phyloP scores from a whole-genome alignment of 2,113 vertebrate species.

The Echinops telfairi region DNA sequence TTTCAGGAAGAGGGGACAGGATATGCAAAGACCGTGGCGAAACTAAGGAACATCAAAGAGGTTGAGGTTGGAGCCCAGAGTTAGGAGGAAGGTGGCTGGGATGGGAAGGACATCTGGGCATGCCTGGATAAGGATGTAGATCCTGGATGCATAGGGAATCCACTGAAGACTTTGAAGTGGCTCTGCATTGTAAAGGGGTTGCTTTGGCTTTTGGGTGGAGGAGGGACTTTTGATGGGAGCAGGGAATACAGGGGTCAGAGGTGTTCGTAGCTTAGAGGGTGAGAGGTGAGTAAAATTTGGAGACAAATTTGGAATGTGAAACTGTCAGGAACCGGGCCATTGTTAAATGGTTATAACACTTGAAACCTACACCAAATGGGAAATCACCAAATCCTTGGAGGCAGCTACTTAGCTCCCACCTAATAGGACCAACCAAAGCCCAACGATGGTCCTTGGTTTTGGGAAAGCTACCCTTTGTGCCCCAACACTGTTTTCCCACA shows the following conservation, averaged over 20 bases:
- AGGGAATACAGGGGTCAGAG: neutral
- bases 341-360: slow-evolving; percentile 71
- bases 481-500: neutral
- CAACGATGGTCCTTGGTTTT: neutral
- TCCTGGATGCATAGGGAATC: neutral
- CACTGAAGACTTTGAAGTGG: neutral
- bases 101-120: neutral
- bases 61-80: neutral
- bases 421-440: slow-evolving; percentile 25
- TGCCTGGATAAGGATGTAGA: neutral
- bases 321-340: slow-evolving; percentile 56
- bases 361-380: slow-evolving; percentile 62
- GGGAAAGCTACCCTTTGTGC: neutral
- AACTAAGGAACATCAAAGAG: neutral
- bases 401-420: slow-evolving; percentile 43
- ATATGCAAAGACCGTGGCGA: neutral
- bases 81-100: neutral
- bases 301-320: slow-evolving; percentile 55
- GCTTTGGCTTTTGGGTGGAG: neutral
- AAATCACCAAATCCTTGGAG: slow-evolving; percentile 50
- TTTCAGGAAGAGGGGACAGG: neutral
- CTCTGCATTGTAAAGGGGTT: neutral
- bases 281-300: neutral
- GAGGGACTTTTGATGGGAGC: neutral
- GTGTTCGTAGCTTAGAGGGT: neutral